These are phyloP conservation scores for Mesoligia furuncula DNA, from an alignment of 2,888 invertebrate genomes.

Conservation along the genomic window DNA sequence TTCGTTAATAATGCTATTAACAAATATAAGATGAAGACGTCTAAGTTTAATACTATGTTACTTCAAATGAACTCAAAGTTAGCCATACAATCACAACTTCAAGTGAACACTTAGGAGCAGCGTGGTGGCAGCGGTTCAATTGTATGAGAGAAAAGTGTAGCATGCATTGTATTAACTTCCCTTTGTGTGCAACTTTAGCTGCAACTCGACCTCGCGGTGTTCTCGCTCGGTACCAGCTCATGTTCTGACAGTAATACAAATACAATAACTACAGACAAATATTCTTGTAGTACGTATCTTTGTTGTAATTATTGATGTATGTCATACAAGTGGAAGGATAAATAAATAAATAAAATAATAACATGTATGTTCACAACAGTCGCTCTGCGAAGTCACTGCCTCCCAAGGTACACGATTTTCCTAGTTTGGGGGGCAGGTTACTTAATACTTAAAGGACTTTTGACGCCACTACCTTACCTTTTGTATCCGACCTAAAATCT, in stretches of 20 bases:
- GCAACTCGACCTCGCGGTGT: background rate
- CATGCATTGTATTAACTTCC: constrained; percentile 41
- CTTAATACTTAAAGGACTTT: too few relatives aligned
- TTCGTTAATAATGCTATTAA: background rate
- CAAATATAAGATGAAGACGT: background rate
- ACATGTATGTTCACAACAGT: too few relatives aligned
- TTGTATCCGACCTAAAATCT: too few relatives aligned
- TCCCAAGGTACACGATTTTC: too few relatives aligned
- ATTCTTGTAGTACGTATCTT: background rate
- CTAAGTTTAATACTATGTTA: background rate
- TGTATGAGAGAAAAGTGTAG: constrained; percentile 8
- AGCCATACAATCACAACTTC: background rate
- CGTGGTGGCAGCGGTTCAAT: background rate
- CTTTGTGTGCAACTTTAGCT: constrained; percentile 25
- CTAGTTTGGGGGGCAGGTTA: too few relatives aligned
- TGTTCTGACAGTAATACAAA: background rate
- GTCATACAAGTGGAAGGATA: too few relatives aligned
- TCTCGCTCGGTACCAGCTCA: background rate
- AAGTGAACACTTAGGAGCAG: background rate
- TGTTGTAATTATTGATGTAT: too few relatives aligned
- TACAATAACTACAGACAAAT: background rate
- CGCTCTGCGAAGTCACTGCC: too few relatives aligned
- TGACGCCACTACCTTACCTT: too few relatives aligned
- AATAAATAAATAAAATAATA: too few relatives aligned
- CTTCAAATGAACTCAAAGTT: background rate